phyloP scores from a whole-genome alignment of 1,140 invertebrate species.

The Drosophila serrata region DNA sequence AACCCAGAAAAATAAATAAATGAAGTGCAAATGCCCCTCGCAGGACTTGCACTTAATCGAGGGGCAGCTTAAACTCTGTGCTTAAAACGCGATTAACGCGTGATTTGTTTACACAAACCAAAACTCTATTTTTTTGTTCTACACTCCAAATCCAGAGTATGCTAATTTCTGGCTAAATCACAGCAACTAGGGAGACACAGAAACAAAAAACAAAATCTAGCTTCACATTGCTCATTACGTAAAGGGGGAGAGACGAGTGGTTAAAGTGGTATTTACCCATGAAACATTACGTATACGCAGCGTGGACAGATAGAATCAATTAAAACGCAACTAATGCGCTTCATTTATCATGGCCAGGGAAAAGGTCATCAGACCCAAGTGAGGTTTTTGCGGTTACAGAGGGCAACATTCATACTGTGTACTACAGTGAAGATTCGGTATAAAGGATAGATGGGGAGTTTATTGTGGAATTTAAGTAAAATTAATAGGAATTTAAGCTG shows the following conservation, averaged over 20 bases:
- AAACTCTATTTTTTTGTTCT: constrained; percentile 12
- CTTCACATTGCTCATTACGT: constrained; percentile 14
- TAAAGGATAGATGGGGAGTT: not conserved
- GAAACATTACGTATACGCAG: constrained; percentile 34
- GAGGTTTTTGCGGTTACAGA: constrained; percentile 35
- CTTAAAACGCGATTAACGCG: constrained; percentile 76
- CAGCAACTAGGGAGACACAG: not conserved
- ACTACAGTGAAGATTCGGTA: not conserved
- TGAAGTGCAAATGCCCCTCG: constrained; percentile 35
- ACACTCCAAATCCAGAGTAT: constrained; percentile 30
- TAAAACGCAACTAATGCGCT: constrained; percentile 79
- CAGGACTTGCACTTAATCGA: constrained; percentile 44
- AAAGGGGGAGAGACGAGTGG: not conserved
- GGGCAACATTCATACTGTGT: constrained; percentile 4
- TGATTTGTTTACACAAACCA: constrained; percentile 68
- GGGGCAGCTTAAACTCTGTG: constrained; percentile 66
- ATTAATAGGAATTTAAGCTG: not conserved
- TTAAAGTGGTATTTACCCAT: constrained; percentile 19
- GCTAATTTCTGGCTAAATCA: constrained; percentile 72
- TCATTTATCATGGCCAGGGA: constrained; percentile 71
- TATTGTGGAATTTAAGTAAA: not conserved
- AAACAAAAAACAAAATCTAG: not conserved
- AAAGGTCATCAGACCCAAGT: constrained; percentile 49
- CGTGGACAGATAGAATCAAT: constrained; percentile 73
- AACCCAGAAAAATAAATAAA: constrained; percentile 44